These are phyloP conservation scores for Proterorhinus semilunaris DNA, from an alignment of 2,113 vertebrate species.

Conservation along the genomic window DNA sequence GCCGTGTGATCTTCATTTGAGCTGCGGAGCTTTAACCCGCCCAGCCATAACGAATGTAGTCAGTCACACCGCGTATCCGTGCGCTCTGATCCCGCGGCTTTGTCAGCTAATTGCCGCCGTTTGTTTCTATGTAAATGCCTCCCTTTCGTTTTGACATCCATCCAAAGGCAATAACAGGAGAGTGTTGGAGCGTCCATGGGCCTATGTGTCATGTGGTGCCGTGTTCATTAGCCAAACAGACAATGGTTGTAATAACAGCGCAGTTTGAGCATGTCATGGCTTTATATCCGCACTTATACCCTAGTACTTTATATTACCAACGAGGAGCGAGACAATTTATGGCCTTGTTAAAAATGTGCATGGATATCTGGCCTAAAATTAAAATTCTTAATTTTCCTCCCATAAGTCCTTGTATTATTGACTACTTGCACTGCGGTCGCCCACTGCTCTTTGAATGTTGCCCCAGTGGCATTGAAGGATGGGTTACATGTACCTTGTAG, in stretches of 20 bases:
- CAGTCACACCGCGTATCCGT: background rate
- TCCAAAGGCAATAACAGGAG: slow-evolving; percentile 10
- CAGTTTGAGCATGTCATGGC: slow-evolving; percentile 33
- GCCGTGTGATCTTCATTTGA: slow-evolving; percentile 7
- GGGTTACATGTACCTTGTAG: too few species aligned
- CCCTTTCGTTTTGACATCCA: slow-evolving; percentile 32
- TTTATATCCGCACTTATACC: slow-evolving; percentile 36
- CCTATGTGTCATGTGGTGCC: slow-evolving; percentile 45
- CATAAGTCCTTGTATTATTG: too few species aligned
- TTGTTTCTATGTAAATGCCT: slow-evolving; percentile 53
- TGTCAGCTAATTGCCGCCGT: slow-evolving; percentile 57
- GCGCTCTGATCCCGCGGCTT: slow-evolving; percentile 12
- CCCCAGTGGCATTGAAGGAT: too few species aligned
- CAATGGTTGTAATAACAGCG: slow-evolving; percentile 42
- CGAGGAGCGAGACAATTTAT: too few species aligned
- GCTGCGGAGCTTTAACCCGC: slow-evolving; percentile 13
- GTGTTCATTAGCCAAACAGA: slow-evolving; percentile 48
- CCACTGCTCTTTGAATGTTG: too few species aligned
- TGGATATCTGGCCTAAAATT: too few species aligned
- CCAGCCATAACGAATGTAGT: slow-evolving; percentile 14
- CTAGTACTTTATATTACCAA: too few species aligned
- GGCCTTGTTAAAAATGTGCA: too few species aligned
- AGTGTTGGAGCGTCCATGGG: slow-evolving; percentile 20
- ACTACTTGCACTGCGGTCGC: too few species aligned
- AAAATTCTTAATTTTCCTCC: too few species aligned